These are phyloP conservation scores for Athrips mouffetella DNA, from an alignment of 2,888 invertebrate genomes.

Conservation along the genomic window DNA sequence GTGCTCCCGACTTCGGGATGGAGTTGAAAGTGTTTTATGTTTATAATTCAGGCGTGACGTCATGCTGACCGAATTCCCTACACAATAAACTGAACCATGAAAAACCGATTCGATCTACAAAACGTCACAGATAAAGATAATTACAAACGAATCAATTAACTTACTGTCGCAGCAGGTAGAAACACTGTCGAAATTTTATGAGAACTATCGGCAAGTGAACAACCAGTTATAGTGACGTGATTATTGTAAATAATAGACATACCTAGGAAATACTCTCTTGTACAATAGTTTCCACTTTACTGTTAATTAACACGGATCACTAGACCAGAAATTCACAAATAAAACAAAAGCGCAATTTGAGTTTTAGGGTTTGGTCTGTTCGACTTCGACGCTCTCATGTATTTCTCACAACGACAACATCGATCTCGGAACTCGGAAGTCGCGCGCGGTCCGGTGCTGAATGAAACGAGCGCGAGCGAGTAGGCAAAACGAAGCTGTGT, in stretches of 20 bases:
- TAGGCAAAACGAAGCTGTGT: conserved; percentile 19
- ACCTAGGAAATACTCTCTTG: conserved; percentile 49
- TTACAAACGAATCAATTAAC: background rate
- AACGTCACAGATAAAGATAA: background rate
- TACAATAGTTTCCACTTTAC: conserved; percentile 32
- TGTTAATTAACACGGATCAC: conserved; percentile 28
- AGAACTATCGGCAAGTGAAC: conserved; percentile 40
- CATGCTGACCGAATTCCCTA: conserved; percentile 63
- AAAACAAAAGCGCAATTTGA: conserved; percentile 53
- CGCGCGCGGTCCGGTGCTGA: conserved; percentile 42
- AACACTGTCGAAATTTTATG: conserved; percentile 25
- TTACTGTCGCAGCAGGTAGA: background rate
- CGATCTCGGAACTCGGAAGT: conserved; percentile 48
- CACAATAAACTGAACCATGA: conserved; percentile 37
- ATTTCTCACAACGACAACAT: conserved; percentile 51
- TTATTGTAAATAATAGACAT: conserved; percentile 50
- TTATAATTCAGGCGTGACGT: conserved; percentile 74
- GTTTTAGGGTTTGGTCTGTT: conserved; percentile 47
- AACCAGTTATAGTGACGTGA: conserved; percentile 57
- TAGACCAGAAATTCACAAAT: conserved; percentile 37
- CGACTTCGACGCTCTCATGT: conserved; percentile 44
- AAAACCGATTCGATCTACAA: conserved; percentile 29
- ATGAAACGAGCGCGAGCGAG: conserved; percentile 44
- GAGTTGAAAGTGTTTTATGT: conserved; percentile 65
- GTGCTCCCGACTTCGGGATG: conserved; percentile 60